phyloP scores from a whole-genome alignment of 2,113 vertebrate genomes.

The Candoia aspera region DNA sequence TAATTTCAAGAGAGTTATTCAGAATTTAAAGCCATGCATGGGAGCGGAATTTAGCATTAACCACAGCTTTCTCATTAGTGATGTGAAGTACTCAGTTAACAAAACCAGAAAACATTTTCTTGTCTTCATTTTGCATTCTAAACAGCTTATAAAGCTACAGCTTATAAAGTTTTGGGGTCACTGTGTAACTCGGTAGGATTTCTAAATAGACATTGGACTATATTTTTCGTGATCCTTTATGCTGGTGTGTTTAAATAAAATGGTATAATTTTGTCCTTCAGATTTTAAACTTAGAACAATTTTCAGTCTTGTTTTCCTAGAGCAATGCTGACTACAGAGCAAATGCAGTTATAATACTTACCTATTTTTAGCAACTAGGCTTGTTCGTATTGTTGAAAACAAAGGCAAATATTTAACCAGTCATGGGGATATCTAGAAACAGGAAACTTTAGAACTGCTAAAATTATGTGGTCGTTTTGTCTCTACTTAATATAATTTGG shows the following conservation, averaged over 20 bases:
- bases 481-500: conserved; percentile 23
- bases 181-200: neutral
- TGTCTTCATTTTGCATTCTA: neutral
- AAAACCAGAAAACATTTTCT: neutral
- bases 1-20: conserved; percentile 7
- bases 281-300: conserved; percentile 52
- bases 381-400: conserved; percentile 57
- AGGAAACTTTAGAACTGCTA: conserved; percentile 39
- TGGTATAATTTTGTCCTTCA: conserved; percentile 58
- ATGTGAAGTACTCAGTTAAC: conserved; percentile 58
- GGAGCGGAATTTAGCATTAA: conserved; percentile 48
- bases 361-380: conserved; percentile 60
- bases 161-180: neutral
- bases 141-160: neutral
- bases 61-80: conserved; percentile 58
- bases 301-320: conserved; percentile 60
- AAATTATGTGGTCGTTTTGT: neutral
- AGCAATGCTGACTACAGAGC: conserved; percentile 52
- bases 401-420: conserved; percentile 49
- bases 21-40: conserved; percentile 41
- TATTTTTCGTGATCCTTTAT: neutral
- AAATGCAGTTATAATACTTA: conserved; percentile 57
- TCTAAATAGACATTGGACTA: neutral
- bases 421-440: neutral
- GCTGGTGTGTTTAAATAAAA: conserved; percentile 28